phyloP scores from a whole-genome alignment of 2,888 invertebrate species.

The Pterobdella sp. region DNA sequence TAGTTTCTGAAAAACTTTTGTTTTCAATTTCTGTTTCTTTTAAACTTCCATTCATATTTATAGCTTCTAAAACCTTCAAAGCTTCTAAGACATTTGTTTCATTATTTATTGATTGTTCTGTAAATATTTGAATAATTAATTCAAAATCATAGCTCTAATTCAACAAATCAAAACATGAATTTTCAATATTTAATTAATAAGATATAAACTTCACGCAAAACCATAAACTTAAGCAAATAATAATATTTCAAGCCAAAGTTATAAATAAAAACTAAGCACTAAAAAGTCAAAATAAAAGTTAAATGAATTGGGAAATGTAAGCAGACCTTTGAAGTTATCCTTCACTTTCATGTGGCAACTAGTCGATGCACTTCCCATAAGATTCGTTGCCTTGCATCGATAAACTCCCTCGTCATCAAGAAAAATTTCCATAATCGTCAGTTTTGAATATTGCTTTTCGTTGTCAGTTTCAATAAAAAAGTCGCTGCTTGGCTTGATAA shows the following conservation, averaged over 20 bases:
- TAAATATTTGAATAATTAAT: not conserved
- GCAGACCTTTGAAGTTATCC: constrained; percentile 50
- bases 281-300: not conserved
- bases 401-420: constrained; percentile 97
- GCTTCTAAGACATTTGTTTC: not conserved
- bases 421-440: constrained; percentile 88
- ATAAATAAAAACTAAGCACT: not conserved
- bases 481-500: constrained; percentile 30
- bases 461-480: constrained; percentile 49
- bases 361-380: constrained; percentile 92
- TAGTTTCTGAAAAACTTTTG: constrained; percentile 17
- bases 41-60: not conserved
- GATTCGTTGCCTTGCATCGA: constrained; percentile 69
- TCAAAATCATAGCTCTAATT: not conserved
- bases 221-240: too few species aligned
- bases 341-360: constrained; percentile 59
- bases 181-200: too few species aligned
- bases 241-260: not conserved
- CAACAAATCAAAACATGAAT: too few species aligned
- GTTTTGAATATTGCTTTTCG: constrained; percentile 73
- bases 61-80: not conserved
- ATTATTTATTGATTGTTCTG: not conserved
- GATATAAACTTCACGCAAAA: too few species aligned
- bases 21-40: not conserved
- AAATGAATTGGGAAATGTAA: not conserved